These are phyloP conservation scores for Oreochromis niloticus DNA, from an alignment of 2,113 vertebrate genomes.

Conservation along the genomic window DNA sequence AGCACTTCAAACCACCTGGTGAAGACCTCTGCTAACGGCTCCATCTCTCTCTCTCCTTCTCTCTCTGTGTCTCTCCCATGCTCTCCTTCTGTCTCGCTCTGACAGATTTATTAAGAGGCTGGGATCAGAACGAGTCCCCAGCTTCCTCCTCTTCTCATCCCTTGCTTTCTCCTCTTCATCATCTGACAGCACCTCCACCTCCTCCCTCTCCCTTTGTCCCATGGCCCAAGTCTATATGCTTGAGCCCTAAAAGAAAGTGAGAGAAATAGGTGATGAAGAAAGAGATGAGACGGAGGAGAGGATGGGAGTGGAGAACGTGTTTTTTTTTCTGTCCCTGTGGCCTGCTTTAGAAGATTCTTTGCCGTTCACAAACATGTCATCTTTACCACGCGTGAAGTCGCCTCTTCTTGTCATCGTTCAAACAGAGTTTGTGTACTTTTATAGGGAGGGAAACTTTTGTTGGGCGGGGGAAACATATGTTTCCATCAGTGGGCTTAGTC, in stretches of 20 bases:
- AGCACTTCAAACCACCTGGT: slow-evolving; percentile 42
- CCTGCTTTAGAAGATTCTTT: background rate
- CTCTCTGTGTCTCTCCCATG: background rate
- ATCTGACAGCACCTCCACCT: slow-evolving; percentile 41
- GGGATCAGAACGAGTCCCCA: slow-evolving; percentile 49
- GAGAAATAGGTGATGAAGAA: background rate
- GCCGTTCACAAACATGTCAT: background rate
- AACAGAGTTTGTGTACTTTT: background rate
- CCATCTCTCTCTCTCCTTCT: background rate
- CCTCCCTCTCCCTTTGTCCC: background rate
- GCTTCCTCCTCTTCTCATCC: slow-evolving; percentile 36
- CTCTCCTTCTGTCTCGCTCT: slow-evolving; percentile 47
- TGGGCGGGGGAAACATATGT: background rate
- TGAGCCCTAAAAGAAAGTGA: background rate
- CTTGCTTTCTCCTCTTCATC: slow-evolving; percentile 30
- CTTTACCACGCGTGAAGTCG: background rate
- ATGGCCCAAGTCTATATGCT: background rate
- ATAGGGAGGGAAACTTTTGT: background rate
- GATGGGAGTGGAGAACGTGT: background rate
- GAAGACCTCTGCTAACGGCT: slow-evolving; percentile 37
- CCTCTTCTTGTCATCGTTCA: background rate
- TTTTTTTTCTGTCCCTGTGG: slow-evolving; percentile 9
- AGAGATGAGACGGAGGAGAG: background rate
- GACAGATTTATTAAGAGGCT: slow-evolving; percentile 67
- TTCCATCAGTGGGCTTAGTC: background rate